These are phyloP conservation scores for Labeo rohita DNA, from an alignment of 2,113 vertebrate species.

Conservation along the genomic window DNA sequence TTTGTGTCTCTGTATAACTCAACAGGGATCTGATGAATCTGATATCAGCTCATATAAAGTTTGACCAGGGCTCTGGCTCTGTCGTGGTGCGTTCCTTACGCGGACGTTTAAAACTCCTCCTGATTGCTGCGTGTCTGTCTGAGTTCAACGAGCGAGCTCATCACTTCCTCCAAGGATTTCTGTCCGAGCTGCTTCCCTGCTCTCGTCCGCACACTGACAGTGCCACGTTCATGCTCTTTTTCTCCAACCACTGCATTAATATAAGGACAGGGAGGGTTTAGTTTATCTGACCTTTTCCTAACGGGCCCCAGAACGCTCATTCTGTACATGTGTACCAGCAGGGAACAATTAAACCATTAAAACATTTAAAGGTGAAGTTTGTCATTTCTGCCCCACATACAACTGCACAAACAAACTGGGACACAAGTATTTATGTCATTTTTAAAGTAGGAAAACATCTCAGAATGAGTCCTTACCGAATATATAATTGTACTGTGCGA, in stretches of 20 bases:
- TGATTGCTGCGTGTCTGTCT: constrained; percentile 74
- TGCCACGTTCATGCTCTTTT: constrained; percentile 74
- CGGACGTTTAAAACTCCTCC: constrained; percentile 74
- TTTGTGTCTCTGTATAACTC: neutral
- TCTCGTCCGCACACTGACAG: constrained; percentile 82
- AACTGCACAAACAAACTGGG: neutral
- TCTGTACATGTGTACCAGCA: neutral
- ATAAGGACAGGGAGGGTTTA: neutral
- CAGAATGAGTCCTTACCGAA: constrained; percentile 76
- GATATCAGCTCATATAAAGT: neutral
- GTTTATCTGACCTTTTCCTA: neutral
- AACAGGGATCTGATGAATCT: neutral
- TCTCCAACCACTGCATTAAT: constrained; percentile 82
- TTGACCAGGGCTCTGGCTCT: neutral
- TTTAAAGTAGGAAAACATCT: neutral
- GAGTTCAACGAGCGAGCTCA: constrained; percentile 75
- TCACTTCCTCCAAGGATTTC: constrained; percentile 67
- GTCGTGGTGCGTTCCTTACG: neutral
- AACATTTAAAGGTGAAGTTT: neutral
- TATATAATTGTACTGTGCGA: constrained; percentile 90
- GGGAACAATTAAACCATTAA: constrained; percentile 1
- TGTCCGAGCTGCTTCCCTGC: constrained; percentile 77
- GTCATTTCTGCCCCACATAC: neutral
- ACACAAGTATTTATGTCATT: neutral
- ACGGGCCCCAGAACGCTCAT: neutral